Conservation (phyloP, 2,888 invertebrate species). For the Beris chalybata region DNA sequence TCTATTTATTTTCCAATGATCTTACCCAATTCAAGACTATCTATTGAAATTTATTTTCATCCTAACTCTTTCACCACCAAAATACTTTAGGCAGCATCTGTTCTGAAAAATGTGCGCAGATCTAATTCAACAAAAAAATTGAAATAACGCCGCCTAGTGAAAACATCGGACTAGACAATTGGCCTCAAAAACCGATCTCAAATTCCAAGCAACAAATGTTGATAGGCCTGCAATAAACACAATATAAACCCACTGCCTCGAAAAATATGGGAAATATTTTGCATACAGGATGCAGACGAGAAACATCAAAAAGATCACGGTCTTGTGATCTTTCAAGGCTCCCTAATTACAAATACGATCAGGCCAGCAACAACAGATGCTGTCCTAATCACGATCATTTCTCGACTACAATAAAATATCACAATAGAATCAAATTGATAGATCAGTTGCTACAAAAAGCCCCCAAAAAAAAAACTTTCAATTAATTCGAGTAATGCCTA, state of each 20-base stretch:
- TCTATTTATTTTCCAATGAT: no score
- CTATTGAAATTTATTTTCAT: no score
- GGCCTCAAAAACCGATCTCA: neutral
- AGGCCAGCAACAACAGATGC: neutral
- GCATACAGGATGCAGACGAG: neutral
- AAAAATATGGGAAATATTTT: neutral
- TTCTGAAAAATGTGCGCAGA: no score
- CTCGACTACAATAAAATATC: neutral
- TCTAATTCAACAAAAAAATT: neutral
- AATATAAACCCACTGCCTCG: neutral
- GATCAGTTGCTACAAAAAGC: no score
- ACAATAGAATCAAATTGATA: neutral
- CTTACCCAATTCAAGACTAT: no score
- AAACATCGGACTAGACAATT: neutral
- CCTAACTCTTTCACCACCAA: no score
- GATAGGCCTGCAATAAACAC: neutral
- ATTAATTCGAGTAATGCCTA: no score
- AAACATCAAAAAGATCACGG: neutral
- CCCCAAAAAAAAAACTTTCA: no score
- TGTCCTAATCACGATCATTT: neutral
- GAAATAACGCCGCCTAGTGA: neutral
- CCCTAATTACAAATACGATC: neutral
- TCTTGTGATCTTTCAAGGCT: conserved; percentile 5
- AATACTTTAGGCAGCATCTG: no score
- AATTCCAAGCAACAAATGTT: neutral